phyloP scores from a whole-genome alignment of 2,888 invertebrate genomes.

The Mythimna impura region DNA sequence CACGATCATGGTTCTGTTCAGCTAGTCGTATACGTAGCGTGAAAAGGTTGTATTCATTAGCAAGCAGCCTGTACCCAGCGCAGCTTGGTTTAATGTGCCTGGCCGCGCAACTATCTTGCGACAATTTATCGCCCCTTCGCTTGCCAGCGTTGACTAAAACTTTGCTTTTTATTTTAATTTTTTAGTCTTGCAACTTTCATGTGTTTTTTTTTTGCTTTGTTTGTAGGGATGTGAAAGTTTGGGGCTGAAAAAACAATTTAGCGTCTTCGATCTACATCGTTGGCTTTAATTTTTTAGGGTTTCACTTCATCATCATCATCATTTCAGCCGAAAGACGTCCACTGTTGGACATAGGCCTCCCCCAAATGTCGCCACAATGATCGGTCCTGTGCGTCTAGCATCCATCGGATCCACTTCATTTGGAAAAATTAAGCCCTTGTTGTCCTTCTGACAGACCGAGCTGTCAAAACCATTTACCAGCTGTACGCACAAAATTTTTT shows the following conservation, averaged over 20 bases:
- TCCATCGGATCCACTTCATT: too few species aligned
- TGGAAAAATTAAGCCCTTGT: too few species aligned
- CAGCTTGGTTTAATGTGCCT: conserved; percentile 75
- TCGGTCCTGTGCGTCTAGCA: too few species aligned
- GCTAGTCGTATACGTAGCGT: conserved; percentile 14
- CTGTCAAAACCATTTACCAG: too few species aligned
- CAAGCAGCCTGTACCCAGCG: conserved; percentile 62
- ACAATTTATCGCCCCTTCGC: conserved; percentile 68
- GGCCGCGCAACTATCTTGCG: conserved; percentile 65
- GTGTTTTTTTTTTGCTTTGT: conserved; percentile 11
- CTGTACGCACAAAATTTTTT: too few species aligned
- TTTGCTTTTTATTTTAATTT: conserved; percentile 50
- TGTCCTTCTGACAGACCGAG: too few species aligned
- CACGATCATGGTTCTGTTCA: conserved; percentile 2
- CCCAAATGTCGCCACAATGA: too few species aligned
- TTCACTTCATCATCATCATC: too few species aligned
- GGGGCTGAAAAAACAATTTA: neutral
- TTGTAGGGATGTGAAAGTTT: neutral
- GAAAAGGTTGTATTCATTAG: conserved; percentile 66
- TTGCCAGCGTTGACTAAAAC: conserved; percentile 48
- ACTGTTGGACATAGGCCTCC: too few species aligned
- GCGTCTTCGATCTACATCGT: too few species aligned
- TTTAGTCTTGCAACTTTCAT: conserved; percentile 31
- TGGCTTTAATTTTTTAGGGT: too few species aligned
- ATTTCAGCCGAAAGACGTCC: too few species aligned